Base-by-base conservation (phyloP, 2,888 invertebrate species). In the Synanthedon vespiformis region DNA sequence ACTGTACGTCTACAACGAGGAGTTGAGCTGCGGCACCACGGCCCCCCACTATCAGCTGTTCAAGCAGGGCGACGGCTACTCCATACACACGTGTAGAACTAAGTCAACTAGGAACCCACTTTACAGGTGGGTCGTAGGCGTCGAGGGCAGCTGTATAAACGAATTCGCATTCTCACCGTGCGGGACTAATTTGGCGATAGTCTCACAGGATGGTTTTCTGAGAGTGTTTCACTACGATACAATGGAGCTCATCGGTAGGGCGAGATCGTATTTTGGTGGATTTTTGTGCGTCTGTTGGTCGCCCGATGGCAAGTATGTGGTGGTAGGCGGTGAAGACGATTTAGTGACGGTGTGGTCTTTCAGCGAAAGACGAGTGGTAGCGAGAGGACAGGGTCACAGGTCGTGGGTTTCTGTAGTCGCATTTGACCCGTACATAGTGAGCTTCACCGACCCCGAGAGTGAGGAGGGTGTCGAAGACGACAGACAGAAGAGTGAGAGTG, bases 401-500 rank as follows among this genome's bases (percentile, higher is more conserved):
- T 98, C 98, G 53, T 99, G 99, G 99, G 97, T 99, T 14, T 96
- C 96, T 52, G 96, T 97, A 16, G 98, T 99, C 16, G 95, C 97
- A 4, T 98, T 98, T 72, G 97, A 97, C 81, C 94, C 95, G 0
- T 95, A 92, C 72, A 93, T 93, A 0, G 93, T 93, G 10, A 91
- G 92, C 53, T 92, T 93, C 63, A 90, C 91, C 56, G 91, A 91
- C 59, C 89, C 89, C 59, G 89, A 89, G 54, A 88, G 88, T 61
- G 89, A 89, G 70, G 92, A 91, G 54, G 90, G 90, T 52, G 90
- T 89, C 55, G 82, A 84, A 18, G 72, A 72, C 40, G 79, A 80
- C 49, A 79, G 77, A 54, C 75, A 70, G 54, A 63, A 70, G 53
- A 72, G 65, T 60, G 77, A 74, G 77, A 70, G 83, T 75, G 88